A percentile compares a stretch with the other conserved stretches of the same genome.
These are phyloP conservation scores for Leucoraja ocellata DNA, from an alignment of 2,797 vertebrate species.

Conservation along the genomic window DNA sequence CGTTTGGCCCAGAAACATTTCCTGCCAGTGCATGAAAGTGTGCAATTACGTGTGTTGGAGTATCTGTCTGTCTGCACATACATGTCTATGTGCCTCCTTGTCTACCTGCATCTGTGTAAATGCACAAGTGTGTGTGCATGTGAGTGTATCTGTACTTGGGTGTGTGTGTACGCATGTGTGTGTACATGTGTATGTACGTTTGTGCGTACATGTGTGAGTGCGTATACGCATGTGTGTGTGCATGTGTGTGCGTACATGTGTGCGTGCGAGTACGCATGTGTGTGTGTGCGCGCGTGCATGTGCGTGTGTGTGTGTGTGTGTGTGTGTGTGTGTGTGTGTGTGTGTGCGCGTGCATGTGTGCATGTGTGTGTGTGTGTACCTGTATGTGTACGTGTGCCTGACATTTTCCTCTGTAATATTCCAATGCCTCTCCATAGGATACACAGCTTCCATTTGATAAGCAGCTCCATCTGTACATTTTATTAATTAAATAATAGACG, in stretches of 20 bases:
- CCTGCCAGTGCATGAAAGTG: too few relatives aligned
- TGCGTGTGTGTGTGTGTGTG: background rate
- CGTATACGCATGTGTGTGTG: too few relatives aligned
- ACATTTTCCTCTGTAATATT: slow-evolving; percentile 53
- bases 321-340: background rate
- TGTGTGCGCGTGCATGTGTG: background rate
- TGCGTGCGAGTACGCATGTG: too few relatives aligned
- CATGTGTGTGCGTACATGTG: too few relatives aligned
- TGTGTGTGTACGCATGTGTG: background rate
- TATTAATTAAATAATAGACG: slow-evolving; percentile 79
- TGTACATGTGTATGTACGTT: too few relatives aligned
- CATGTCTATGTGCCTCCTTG: too few relatives aligned
- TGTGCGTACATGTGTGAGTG: too few relatives aligned
- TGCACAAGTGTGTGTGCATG: background rate
- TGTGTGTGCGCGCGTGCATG: background rate
- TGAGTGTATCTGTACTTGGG: background rate
- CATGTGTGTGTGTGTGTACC: background rate
- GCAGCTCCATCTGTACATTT: slow-evolving; percentile 80
- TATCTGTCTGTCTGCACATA: background rate
- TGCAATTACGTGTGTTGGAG: too few relatives aligned
- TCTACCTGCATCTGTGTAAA: too few relatives aligned
- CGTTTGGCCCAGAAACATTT: too few relatives aligned
- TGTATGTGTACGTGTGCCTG: background rate
- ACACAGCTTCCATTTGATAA: slow-evolving; percentile 89
- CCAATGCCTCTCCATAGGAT: slow-evolving; percentile 80